phyloP scores from a whole-genome alignment of 2,797 vertebrate genomes.

The Scyliorhinus canicula region DNA sequence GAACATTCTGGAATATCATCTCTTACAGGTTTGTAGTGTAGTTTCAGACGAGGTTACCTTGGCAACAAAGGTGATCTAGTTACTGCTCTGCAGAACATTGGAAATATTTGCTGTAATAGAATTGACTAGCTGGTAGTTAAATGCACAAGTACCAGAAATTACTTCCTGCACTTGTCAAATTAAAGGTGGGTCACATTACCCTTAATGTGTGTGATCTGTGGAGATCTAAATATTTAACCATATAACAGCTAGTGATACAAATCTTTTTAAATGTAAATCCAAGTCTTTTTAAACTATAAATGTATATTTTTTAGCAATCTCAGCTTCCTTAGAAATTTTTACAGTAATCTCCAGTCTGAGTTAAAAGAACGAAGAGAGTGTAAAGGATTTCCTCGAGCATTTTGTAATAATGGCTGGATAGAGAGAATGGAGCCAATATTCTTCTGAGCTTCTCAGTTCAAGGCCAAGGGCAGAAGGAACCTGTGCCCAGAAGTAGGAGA shows the following conservation, averaged over 20 bases:
- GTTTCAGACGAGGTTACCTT: background rate
- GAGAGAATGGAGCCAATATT: background rate
- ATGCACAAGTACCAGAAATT: background rate
- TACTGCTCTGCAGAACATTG: background rate
- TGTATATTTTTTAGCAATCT: background rate
- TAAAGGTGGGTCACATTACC: background rate
- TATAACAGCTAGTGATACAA: background rate
- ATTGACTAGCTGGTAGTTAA: background rate
- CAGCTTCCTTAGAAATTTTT: background rate
- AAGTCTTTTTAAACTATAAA: background rate
- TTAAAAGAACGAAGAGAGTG: background rate
- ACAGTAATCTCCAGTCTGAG: background rate
- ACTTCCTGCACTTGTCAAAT: background rate
- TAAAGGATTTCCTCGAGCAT: background rate
- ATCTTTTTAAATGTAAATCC: background rate
- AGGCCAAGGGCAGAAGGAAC: background rate
- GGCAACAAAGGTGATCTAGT: background rate
- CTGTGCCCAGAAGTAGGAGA: background rate
- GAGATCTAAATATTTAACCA: background rate
- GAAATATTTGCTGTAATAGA: slow-evolving; percentile 13
- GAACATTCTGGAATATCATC: slow-evolving; percentile 13
- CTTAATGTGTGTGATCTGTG: background rate
- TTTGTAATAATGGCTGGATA: background rate
- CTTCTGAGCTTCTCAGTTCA: background rate
- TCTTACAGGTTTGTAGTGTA: background rate